Evolutionary conservation across 2,797 vertebrate species (phyloP).

Genomic region (Hozukius guyotensis): DNA sequence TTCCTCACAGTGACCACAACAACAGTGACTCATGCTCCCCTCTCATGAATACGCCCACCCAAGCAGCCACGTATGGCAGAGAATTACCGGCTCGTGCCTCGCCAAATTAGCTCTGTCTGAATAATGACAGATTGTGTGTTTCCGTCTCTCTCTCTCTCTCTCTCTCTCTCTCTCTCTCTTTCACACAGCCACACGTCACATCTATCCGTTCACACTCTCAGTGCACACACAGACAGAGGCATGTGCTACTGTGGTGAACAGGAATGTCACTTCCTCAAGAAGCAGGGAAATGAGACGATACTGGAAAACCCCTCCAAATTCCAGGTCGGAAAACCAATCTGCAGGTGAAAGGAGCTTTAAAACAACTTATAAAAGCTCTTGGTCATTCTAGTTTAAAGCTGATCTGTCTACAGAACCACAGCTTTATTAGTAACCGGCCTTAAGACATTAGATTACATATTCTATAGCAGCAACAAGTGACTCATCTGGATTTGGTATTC

Average conservation of each 20-base stretch:
- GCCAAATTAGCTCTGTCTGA: slow-evolving; percentile 3
- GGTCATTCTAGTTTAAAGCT: neutral
- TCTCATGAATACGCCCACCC: slow-evolving; percentile 13
- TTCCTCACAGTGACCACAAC: slow-evolving; percentile 45
- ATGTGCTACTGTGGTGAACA: neutral
- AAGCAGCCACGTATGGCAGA: slow-evolving; percentile 1
- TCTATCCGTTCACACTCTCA: neutral
- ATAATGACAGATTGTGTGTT: slow-evolving; percentile 3
- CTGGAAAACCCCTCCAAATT: neutral
- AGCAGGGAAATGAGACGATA: neutral
- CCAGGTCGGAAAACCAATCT: neutral
- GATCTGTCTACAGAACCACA: neutral
- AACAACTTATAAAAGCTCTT: neutral
- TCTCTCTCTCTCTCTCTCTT: neutral
- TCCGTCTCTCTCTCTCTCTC: neutral
- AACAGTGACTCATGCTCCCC: slow-evolving; percentile 61
- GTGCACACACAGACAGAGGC: neutral
- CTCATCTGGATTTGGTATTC: neutral
- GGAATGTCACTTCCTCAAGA: slow-evolving; percentile 10
- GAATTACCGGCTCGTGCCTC: neutral
- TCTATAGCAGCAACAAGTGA: slow-evolving; percentile 26
- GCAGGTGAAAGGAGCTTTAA: neutral
- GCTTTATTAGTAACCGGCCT: neutral
- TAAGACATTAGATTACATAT: neutral
- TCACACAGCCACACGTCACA: neutral